These are phyloP conservation scores for Cardiocondyla obscurior DNA, from an alignment of 1,140 invertebrate genomes.

Conservation along the genomic window DNA sequence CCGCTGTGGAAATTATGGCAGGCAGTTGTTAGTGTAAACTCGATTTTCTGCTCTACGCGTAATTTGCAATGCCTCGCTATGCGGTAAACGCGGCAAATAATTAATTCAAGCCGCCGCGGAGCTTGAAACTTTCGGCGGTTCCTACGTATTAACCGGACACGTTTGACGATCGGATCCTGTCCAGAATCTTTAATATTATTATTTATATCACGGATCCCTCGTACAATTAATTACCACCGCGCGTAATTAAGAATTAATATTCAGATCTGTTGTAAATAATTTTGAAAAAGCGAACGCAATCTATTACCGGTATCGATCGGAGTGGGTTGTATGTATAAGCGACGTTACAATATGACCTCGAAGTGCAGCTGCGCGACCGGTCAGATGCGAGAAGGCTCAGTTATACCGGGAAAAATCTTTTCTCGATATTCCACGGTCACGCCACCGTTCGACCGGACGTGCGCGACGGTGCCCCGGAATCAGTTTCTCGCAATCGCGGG, in stretches of 20 bases:
- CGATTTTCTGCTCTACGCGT: constrained; percentile 1
- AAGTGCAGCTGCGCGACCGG: constrained; percentile 13
- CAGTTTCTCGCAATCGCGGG: constrained; percentile 42
- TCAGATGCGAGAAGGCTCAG: constrained; percentile 5
- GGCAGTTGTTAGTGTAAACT: constrained; percentile 21
- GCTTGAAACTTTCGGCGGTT: background rate
- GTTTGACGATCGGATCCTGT: background rate
- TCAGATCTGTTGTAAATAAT: background rate
- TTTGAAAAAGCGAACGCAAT: background rate
- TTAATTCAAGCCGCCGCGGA: background rate
- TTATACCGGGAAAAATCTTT: constrained; percentile 48
- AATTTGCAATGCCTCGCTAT: background rate
- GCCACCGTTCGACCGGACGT: background rate
- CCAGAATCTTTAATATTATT: too few species aligned
- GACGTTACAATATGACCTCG: constrained; percentile 39
- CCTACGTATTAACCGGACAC: background rate
- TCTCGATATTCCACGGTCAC: background rate
- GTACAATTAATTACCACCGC: too few species aligned
- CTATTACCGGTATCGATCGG: background rate
- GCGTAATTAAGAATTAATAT: too few species aligned
- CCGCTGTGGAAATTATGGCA: constrained; percentile 3
- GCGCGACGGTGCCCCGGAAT: constrained; percentile 41
- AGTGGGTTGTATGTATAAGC: background rate
- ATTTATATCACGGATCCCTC: too few species aligned
- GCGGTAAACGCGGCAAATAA: background rate